These are phyloP conservation scores for Neotragus moschatus DNA, from an alignment of 2,113 vertebrate species.

Conservation along the genomic window DNA sequence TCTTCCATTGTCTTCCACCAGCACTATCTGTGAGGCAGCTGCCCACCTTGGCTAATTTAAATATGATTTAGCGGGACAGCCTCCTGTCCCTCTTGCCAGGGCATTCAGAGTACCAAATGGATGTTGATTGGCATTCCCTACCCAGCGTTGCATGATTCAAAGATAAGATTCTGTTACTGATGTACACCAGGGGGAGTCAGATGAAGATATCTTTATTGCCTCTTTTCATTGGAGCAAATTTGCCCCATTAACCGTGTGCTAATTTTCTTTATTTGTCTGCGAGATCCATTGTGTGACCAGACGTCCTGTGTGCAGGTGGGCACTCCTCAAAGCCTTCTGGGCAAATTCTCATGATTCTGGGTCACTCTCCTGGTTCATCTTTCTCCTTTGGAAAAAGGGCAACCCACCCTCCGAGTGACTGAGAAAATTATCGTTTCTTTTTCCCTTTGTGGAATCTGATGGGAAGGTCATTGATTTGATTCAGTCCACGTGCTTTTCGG, in stretches of 20 bases:
- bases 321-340: not conserved
- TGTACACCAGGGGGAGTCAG: not conserved
- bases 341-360: not conserved
- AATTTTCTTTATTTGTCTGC: constrained; percentile 50
- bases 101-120: constrained; percentile 60
- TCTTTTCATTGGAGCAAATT: not conserved
- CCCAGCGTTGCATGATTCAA: constrained; percentile 23
- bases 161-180: constrained; percentile 52
- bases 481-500: not conserved
- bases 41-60: constrained; percentile 73
- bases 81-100: constrained; percentile 58
- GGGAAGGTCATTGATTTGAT: not conserved
- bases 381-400: not conserved
- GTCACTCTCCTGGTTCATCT: not conserved
- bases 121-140: constrained; percentile 41
- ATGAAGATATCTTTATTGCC: not conserved
- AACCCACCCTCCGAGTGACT: not conserved
- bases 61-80: constrained; percentile 63
- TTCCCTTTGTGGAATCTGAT: not conserved
- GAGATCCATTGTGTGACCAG: not conserved
- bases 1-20: constrained; percentile 66
- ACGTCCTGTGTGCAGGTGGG: constrained; percentile 25
- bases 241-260: constrained; percentile 24
- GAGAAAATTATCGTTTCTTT: not conserved
- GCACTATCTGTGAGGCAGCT: constrained; percentile 65